A percentile compares a stretch with the other conserved stretches of the same genome.
These are phyloP conservation scores for Petromus typicus DNA, from an alignment of 2,113 vertebrate genomes.

Conservation along the genomic window DNA sequence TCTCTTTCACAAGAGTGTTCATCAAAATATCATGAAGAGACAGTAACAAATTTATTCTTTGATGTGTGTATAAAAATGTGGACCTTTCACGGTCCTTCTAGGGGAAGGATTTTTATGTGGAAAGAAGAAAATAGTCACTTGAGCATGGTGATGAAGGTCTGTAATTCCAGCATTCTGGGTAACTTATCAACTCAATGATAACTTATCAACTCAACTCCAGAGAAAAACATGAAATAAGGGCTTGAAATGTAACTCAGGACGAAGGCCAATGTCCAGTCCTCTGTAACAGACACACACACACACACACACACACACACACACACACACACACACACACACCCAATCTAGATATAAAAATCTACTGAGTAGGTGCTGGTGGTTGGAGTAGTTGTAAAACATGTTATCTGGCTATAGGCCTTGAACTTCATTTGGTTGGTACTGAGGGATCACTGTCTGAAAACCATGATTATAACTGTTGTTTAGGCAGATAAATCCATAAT, in stretches of 20 bases:
- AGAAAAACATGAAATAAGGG: neutral
- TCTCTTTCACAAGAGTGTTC: too few relatives aligned
- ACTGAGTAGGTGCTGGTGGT: neutral
- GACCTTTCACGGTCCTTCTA: too few relatives aligned
- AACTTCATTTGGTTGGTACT: neutral
- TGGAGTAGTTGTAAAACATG: neutral
- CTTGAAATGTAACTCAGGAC: neutral
- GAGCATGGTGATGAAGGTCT: neutral
- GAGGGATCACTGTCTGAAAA: fast-evolving
- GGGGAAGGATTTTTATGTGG: neutral
- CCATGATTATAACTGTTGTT: neutral
- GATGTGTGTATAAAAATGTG: neutral
- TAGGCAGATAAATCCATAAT: neutral
- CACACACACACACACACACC: neutral
- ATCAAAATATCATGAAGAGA: neutral
- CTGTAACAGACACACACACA: neutral
- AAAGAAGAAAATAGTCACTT: neutral
- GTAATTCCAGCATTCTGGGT: neutral
- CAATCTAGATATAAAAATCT: neutral
- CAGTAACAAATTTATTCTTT: neutral
- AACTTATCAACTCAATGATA: too few relatives aligned
- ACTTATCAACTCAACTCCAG: too few relatives aligned
- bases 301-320: neutral
- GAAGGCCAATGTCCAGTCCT: neutral
- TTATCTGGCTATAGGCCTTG: neutral